Evolutionary conservation across 2,888 invertebrate species (phyloP).

Genomic region (Labia minor): DNA sequence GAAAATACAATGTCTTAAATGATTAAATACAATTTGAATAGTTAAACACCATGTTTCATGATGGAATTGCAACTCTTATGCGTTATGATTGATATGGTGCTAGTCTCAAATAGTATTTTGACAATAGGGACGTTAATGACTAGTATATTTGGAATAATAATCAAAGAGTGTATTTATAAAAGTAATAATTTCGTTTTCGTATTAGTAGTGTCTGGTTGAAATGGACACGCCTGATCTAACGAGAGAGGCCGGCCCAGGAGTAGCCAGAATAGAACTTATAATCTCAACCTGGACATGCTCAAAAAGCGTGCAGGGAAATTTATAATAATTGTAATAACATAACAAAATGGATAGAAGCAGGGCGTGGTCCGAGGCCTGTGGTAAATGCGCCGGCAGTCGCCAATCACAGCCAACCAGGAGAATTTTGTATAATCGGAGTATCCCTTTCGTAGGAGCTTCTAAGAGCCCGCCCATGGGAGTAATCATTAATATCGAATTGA

Average conservation of each 20-base stretch:
- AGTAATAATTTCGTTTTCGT: neutral
- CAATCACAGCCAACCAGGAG: neutral
- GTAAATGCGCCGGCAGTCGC: neutral
- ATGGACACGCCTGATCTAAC: constrained; percentile 4
- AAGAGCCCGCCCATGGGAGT: neutral
- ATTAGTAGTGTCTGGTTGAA: neutral
- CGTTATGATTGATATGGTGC: neutral
- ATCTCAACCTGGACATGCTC: neutral
- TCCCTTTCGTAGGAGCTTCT: neutral
- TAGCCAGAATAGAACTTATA: neutral
- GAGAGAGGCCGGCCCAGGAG: neutral
- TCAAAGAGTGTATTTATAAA: constrained; percentile 13
- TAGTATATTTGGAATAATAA: constrained; percentile 8
- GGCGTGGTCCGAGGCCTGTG: neutral
- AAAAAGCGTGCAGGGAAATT: constrained; percentile 13
- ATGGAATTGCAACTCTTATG: constrained; percentile 13
- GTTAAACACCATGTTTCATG: neutral
- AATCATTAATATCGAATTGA: constrained; percentile 13
- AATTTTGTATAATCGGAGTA: neutral
- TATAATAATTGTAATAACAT: constrained; percentile 13
- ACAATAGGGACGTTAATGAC: constrained; percentile 3
- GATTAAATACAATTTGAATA: neutral
- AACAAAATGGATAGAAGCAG: constrained; percentile 13
- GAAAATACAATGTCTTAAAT: neutral
- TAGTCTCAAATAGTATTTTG: neutral